A percentile compares a stretch with the other conserved stretches of the same genome.
phyloP scores from a whole-genome alignment of 1,140 invertebrate genomes.

The Orchestia grillus region DNA sequence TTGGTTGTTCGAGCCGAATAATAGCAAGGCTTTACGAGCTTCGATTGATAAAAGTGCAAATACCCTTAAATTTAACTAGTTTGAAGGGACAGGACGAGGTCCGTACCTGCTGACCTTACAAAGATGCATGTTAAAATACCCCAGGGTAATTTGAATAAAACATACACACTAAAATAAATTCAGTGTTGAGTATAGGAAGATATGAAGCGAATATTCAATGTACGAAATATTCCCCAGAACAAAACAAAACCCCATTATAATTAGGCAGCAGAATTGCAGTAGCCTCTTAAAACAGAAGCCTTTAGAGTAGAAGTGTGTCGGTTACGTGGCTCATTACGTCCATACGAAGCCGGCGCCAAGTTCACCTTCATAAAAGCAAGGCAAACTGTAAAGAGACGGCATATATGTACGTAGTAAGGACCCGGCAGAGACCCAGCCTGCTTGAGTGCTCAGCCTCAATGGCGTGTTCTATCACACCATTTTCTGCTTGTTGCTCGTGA shows the following conservation, averaged over 20 bases:
- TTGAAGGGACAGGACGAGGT: background rate
- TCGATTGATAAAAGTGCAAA: background rate
- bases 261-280: background rate
- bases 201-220: background rate
- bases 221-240: background rate
- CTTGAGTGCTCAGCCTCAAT: slow-evolving; percentile 23
- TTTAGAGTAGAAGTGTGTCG: background rate
- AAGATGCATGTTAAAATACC: background rate
- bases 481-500: slow-evolving; percentile 46
- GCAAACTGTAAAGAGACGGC: background rate
- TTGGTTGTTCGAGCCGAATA: background rate
- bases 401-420: background rate
- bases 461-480: background rate
- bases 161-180: background rate
- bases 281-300: background rate
- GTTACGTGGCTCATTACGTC: background rate
- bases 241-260: background rate
- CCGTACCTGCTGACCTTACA: background rate
- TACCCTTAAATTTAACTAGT: background rate
- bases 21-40: background rate
- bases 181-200: background rate
- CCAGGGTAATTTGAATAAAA: background rate
- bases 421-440: background rate
- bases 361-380: background rate
- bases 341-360: background rate